Evolutionary conservation across 2,797 vertebrate genomes (phyloP), one percentile per base, ranked within the genome.

Genomic region (Nannoperca obscura): DNA sequence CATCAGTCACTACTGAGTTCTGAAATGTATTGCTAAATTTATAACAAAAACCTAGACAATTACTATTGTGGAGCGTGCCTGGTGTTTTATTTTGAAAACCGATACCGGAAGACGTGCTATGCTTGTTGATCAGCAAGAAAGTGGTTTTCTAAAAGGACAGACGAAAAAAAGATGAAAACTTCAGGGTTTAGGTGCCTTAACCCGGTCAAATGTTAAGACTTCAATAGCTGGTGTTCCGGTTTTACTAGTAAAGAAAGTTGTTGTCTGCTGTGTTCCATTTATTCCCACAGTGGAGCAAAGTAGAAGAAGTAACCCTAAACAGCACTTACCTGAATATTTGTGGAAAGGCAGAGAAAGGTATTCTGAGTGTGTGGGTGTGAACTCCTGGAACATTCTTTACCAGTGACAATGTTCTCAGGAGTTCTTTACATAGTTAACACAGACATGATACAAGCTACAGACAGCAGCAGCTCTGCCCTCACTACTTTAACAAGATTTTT

Each of bases 301-400:
- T 0, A 14, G 11, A 46, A 10, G 11, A 19, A 27, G 5, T 27
- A 5, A 2, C 9, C 15, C 8, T 4, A 2, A 20, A 15, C 13
- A 5, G 14, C 13, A 5, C 13, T 22, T 19, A 10, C 9, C 0
- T 1, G 46, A 9, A 8, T 3, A 19, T 24, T 24, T 40, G 1
- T 11, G 6, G 12, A 22, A 15, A 27, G 42, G 5, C 3, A n/a
- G 36, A 30, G 19, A 27, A 4, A 66, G 24, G 44, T 63, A 30
- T 19, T 24, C 36, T 0, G 4, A 0, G 17, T 34, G 24, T 4
- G 81, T 75, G 79, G 86, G 84, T 80, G 84, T 80, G 53, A 57
- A 58, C 62, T 72, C 27, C 53, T 72, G 73, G 38, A 57, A 81
- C 82, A 89, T 83, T 83, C 80, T 65, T 81, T 67, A 20, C 59